Conservation (phyloP, 2,113 vertebrate genomes). For the Alligator mississippiensis region DNA sequence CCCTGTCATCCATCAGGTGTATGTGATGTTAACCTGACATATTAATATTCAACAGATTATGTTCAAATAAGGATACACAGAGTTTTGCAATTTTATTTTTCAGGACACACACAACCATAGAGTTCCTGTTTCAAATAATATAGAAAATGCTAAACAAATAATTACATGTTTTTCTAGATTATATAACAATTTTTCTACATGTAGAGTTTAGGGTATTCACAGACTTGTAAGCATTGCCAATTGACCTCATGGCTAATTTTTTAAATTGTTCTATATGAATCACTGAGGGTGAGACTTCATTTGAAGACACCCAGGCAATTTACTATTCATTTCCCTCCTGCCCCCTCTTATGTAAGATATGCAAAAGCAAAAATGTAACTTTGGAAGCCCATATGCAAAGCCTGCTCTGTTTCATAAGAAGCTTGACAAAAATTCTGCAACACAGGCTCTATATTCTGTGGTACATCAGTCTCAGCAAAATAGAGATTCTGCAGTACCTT, state of each 20-base stretch:
- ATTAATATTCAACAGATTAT: neutral
- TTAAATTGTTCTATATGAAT: neutral
- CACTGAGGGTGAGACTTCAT: neutral
- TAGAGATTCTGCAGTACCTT: neutral
- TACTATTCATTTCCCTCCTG: neutral
- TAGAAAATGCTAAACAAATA: neutral
- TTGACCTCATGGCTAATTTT: neutral
- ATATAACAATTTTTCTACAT: neutral
- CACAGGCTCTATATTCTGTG: neutral
- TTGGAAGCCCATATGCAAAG: neutral
- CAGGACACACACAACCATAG: neutral
- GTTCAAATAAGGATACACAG: neutral
- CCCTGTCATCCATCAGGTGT: neutral
- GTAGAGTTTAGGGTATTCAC: neutral
- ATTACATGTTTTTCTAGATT: neutral
- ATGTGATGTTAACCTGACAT: neutral
- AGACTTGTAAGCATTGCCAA: neutral
- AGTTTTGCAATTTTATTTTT: constrained; percentile 4
- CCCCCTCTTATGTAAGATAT: neutral
- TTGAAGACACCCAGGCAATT: neutral
- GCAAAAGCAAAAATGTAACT: neutral
- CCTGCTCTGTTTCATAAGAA: neutral
- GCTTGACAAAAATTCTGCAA: neutral
- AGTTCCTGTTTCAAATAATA: constrained; percentile 24
- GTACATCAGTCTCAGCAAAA: neutral